Evolutionary conservation across 2,797 vertebrate species (phyloP).

Genomic region (Hipposideros larvatus): DNA sequence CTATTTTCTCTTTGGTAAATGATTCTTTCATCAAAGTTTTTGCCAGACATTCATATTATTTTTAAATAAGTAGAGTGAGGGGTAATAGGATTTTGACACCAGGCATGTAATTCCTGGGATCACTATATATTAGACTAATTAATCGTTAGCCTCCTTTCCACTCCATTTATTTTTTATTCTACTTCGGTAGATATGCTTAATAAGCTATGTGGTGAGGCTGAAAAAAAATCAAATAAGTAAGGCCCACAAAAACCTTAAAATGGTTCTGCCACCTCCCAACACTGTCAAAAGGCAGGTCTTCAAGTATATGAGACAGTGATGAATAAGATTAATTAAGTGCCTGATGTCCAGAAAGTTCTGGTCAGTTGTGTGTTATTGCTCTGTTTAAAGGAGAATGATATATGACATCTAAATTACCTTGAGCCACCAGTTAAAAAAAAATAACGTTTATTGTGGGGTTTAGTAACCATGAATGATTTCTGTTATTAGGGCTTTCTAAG

Average conservation of each 20-base stretch:
- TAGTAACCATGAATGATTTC: background rate
- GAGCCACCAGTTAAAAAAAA: background rate
- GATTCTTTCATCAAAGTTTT: background rate
- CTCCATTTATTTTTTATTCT: background rate
- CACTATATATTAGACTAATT: background rate
- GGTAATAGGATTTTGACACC: background rate
- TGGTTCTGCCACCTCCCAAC: background rate
- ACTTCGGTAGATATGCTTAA: background rate
- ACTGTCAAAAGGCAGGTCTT: background rate
- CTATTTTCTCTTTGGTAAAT: background rate
- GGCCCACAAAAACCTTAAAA: background rate
- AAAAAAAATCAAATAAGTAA: background rate
- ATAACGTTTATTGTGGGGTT: background rate
- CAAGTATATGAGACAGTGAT: background rate
- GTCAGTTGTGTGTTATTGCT: background rate
- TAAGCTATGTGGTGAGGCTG: background rate
- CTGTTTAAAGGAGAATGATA: constrained; percentile 3
- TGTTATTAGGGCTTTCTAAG: background rate
- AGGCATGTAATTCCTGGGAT: background rate
- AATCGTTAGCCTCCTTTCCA: background rate
- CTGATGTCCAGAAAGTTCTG: background rate
- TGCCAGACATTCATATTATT: background rate
- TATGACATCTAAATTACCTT: background rate
- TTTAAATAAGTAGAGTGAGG: background rate
- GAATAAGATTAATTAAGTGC: background rate